A percentile compares a stretch with the other conserved stretches of the same genome.
These are phyloP conservation scores for Cynaeus angustus DNA, from an alignment of 2,888 invertebrate genomes.

Conservation along the genomic window DNA sequence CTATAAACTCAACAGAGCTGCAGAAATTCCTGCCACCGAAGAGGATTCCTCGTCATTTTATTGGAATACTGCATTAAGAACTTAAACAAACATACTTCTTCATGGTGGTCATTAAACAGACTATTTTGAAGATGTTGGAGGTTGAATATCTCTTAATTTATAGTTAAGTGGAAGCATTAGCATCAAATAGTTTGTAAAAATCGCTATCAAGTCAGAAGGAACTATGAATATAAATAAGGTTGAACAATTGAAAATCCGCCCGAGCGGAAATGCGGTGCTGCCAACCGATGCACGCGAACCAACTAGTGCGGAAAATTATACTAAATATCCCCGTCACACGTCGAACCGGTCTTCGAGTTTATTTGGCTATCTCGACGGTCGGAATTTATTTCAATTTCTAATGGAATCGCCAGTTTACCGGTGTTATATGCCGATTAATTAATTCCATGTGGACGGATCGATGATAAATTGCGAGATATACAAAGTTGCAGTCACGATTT, in stretches of 20 bases:
- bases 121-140: too few species aligned
- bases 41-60: too few species aligned
- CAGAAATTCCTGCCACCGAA: too few species aligned
- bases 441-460: conserved; percentile 58
- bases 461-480: conserved; percentile 58
- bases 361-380: conserved; percentile 45
- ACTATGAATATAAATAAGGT: conserved; percentile 50
- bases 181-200: conserved; percentile 35
- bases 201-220: conserved; percentile 29
- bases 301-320: conserved; percentile 50
- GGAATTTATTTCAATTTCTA: conserved; percentile 49
- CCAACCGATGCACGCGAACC: conserved; percentile 48
- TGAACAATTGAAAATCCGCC: conserved; percentile 59
- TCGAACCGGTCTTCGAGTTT: conserved; percentile 43
- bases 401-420: conserved; percentile 47
- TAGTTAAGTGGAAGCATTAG: conserved; percentile 16
- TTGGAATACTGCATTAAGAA: too few species aligned
- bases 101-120: too few species aligned
- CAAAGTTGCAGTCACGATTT: conserved; percentile 55
- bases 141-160: conserved; percentile 26
- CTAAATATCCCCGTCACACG: conserved; percentile 50
- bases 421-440: conserved; percentile 52
- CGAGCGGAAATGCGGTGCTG: conserved; percentile 58
- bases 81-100: too few species aligned
- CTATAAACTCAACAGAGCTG: too few species aligned